Percentiles rank a stretch among this genome's conserved stretches.
phyloP scores from a whole-genome alignment of 2,888 invertebrate genomes.

The Mamestra brassicae region DNA sequence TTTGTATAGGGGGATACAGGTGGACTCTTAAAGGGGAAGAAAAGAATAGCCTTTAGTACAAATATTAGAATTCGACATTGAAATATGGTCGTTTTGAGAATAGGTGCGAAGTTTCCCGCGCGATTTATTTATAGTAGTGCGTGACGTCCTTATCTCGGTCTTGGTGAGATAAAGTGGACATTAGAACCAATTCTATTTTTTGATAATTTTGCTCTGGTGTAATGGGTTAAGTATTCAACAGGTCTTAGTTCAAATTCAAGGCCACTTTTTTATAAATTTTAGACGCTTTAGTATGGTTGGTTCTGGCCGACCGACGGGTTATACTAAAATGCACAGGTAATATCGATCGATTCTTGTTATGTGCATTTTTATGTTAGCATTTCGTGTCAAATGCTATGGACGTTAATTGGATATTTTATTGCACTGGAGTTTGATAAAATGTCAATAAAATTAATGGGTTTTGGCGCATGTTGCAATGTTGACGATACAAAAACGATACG shows the following conservation, averaged over 20 bases:
- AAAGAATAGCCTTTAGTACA: constrained; percentile 58
- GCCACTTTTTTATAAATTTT: constrained; percentile 27
- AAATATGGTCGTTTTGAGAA: constrained; percentile 32
- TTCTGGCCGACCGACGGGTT: constrained; percentile 19
- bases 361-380: constrained; percentile 47
- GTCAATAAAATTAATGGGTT: constrained; percentile 16
- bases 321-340: constrained; percentile 58
- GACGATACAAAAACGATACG: neutral
- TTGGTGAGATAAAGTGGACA: constrained; percentile 72
- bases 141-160: constrained; percentile 73
- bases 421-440: constrained; percentile 16
- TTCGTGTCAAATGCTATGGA: constrained; percentile 27
- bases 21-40: constrained; percentile 83
- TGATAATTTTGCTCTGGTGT: constrained; percentile 51
- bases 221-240: constrained; percentile 48
- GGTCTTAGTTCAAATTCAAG: constrained; percentile 61
- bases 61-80: constrained; percentile 33
- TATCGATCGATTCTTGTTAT: constrained; percentile 46
- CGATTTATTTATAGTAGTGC: constrained; percentile 68
- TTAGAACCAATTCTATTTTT: constrained; percentile 58
- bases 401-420: constrained; percentile 34
- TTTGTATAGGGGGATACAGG: constrained; percentile 87
- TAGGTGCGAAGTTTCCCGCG: constrained; percentile 52
- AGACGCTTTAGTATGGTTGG: constrained; percentile 30
- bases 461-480: constrained; percentile 7